Conservation (phyloP, 2,888 invertebrate species). For the Trissonchulus latispiculum region DNA sequence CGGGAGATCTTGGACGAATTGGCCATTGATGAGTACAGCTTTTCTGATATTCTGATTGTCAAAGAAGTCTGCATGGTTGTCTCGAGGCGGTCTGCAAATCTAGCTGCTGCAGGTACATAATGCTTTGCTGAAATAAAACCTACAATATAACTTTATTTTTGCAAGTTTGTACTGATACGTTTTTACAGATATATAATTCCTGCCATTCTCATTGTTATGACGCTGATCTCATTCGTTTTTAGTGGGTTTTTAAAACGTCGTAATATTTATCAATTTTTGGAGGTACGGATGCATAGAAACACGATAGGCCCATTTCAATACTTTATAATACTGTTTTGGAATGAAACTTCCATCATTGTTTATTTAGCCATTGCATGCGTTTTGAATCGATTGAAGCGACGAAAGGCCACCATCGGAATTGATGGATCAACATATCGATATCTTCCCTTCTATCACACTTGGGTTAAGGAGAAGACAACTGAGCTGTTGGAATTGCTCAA, state of each 20-base stretch:
- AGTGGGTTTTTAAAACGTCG: no score
- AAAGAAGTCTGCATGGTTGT: constrained; percentile 82
- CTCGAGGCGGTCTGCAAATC: constrained; percentile 79
- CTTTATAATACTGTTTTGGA: no score
- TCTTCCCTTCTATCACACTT: constrained; percentile 87
- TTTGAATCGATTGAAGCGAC: constrained; percentile 75
- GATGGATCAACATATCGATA: constrained; percentile 94
- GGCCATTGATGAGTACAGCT: constrained; percentile 52
- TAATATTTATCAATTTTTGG: no score
- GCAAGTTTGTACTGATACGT: no score
- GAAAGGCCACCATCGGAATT: constrained; percentile 79
- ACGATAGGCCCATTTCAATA: no score
- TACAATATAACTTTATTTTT: no score
- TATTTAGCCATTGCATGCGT: constrained; percentile 59
- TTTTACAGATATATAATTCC: no score
- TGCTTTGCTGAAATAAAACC: not conserved
- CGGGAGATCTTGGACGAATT: constrained; percentile 73
- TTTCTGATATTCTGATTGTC: constrained; percentile 65
- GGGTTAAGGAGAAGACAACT: constrained; percentile 77
- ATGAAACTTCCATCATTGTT: no score
- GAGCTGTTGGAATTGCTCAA: constrained; percentile 27
- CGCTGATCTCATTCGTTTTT: no score
- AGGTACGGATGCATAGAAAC: no score
- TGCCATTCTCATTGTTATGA: no score
- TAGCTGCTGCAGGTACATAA: constrained; percentile 62